A percentile compares a stretch with the other conserved stretches of the same genome.
phyloP scores from a whole-genome alignment of 2,888 invertebrate species.

The Drosophila monieri region DNA sequence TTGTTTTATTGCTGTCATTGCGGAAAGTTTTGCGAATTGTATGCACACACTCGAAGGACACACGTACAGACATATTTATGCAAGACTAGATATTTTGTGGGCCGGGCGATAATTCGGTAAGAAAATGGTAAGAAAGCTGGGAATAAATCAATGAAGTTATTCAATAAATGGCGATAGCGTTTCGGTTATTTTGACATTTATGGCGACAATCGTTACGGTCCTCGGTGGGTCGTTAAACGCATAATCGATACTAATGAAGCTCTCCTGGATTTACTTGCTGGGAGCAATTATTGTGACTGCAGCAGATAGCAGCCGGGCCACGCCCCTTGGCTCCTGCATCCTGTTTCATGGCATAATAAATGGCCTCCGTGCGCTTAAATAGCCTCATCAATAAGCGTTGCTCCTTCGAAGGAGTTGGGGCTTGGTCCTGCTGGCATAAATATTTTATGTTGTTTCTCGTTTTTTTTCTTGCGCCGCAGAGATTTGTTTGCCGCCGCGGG shows the following conservation, averaged over 20 bases:
- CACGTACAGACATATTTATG: constrained; percentile 10
- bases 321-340: constrained; percentile 24
- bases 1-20: constrained; percentile 71
- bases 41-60: constrained; percentile 35
- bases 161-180: constrained; percentile 63
- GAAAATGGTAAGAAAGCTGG: constrained; percentile 20
- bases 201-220: constrained; percentile 70
- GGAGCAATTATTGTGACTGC: constrained; percentile 70
- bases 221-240: constrained; percentile 64
- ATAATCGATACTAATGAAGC: constrained; percentile 76
- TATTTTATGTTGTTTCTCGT: constrained; percentile 52
- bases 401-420: constrained; percentile 23
- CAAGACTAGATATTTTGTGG: constrained; percentile 1
- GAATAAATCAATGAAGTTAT: constrained; percentile 73
- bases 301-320: constrained; percentile 24
- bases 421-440: constrained; percentile 53
- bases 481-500: constrained; percentile 26
- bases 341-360: constrained; percentile 64
- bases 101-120: not conserved
- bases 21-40: constrained; percentile 69
- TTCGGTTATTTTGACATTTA: constrained; percentile 66
- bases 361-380: constrained; percentile 60
- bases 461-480: constrained; percentile 1
- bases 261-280: constrained; percentile 69
- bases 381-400: constrained; percentile 59